Base-by-base conservation (phyloP, 2,888 invertebrate genomes). In the Chesias legatella region DNA sequence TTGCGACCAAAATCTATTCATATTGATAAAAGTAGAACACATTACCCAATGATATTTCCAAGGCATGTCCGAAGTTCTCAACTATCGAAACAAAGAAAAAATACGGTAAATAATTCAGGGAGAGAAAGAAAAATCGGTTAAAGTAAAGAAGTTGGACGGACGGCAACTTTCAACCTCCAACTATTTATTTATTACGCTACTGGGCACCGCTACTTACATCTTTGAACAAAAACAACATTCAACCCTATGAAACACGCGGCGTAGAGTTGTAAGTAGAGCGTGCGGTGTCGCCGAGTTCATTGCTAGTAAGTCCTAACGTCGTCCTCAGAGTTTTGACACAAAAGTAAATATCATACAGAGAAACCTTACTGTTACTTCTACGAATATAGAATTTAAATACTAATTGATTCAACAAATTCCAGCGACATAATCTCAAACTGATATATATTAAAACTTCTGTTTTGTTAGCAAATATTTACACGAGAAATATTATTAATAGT, bases 171-270 rank as follows among this genome's bases (percentile, higher is more conserved):
- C 70, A 59, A 68, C 68, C 71, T 67, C 61, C 71, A 70, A 74
- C 74, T 79, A 78, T 79, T 80, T 82, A 81, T 82, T 80, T 82
- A 80, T 79, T 68, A 67, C 66, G 65, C 80, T 73, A 58, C 63
- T 62, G 75, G 77, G 77, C 69, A 72, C 73, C 58, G 53, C 54
- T 58, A 58, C 56, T 60, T 60, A 50, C 56, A 48, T 43, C 37
- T 31, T 13, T 25, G 9, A 41, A 29, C 49, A 31, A 38, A 40
- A 47, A 41, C 33, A 30, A 7, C n/a, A 20, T 1, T 10, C 8
- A 20, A 21, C 31, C 43, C 48, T 51, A 33, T 63, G 53, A 47
- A 8, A 1, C 33, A 17, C 1, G 29, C 1, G 13, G 1, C 0
- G 2, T 53, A 68, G 45, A 53, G 61, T 48, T 38, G 30, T 54